A percentile compares a stretch with the other conserved stretches of the same genome.
Conservation (phyloP, 2,797 vertebrate genomes). For the Chanos chanos region DNA sequence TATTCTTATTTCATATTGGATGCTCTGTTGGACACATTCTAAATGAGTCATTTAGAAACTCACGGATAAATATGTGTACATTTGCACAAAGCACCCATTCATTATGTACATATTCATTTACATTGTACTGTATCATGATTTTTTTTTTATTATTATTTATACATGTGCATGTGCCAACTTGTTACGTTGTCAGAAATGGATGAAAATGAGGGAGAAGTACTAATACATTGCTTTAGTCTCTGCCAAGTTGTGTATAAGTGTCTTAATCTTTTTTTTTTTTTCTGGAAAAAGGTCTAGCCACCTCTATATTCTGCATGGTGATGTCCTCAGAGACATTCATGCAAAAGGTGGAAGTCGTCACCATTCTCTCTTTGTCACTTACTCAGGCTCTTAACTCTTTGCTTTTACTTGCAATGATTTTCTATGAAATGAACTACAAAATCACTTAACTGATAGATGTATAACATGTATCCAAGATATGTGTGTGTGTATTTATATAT, state of each 20-base stretch:
- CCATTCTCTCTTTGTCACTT: too few relatives aligned
- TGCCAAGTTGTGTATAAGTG: constrained; percentile 51
- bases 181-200: constrained; percentile 49
- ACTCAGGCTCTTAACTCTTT: too few relatives aligned
- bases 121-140: constrained; percentile 57
- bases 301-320: too few relatives aligned
- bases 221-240: constrained; percentile 53
- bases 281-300: too few relatives aligned
- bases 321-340: too few relatives aligned
- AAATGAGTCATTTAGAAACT: constrained; percentile 41
- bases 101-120: constrained; percentile 64
- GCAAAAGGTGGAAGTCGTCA: too few relatives aligned
- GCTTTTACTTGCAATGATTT: too few relatives aligned
- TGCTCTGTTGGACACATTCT: constrained; percentile 36
- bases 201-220: constrained; percentile 41
- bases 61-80: constrained; percentile 42
- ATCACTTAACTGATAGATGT: too few relatives aligned
- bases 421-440: too few relatives aligned
- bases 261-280: background rate
- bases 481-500: too few relatives aligned
- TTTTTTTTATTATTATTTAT: constrained; percentile 64
- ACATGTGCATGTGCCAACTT: constrained; percentile 64
- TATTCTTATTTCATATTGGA: too few relatives aligned
- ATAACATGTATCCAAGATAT: too few relatives aligned
- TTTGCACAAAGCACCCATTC: constrained; percentile 59